Percentiles rank a stretch among this genome's conserved stretches.
Conservation (phyloP, 2,888 invertebrate genomes). For the Plebejus argus region DNA sequence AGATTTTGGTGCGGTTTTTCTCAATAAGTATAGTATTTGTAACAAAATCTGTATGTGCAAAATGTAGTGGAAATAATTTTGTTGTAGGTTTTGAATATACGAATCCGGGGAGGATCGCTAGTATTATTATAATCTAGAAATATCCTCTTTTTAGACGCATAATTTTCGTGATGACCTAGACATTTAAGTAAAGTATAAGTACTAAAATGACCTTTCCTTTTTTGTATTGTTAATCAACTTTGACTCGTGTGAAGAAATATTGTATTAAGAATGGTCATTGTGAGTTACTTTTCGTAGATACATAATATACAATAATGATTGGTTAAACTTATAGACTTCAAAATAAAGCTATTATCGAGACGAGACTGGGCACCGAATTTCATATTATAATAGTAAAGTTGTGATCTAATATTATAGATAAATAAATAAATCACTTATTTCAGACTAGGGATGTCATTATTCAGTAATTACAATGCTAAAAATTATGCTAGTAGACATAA, state of each 20-base stretch:
- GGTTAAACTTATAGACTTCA: background rate
- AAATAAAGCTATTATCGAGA: background rate
- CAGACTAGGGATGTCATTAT: background rate
- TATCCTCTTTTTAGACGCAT: background rate
- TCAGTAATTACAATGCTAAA: background rate
- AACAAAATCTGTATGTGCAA: no score
- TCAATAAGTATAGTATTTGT: no score
- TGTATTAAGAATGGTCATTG: constrained; percentile 5
- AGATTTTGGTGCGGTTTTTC: no score
- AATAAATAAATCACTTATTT: no score
- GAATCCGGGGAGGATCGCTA: background rate
- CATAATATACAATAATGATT: background rate
- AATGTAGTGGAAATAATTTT: no score
- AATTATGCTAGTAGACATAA: no score
- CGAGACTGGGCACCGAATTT: background rate
- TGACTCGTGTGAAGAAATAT: constrained; percentile 12
- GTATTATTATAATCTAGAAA: background rate
- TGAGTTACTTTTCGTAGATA: background rate
- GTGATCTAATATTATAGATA: no score
- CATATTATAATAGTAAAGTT: background rate
- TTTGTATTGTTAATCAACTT: constrained; percentile 20
- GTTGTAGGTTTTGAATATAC: background rate
- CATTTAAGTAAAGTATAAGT: constrained; percentile 7
- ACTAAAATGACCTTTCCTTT: constrained; percentile 13
- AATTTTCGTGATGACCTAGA: constrained; percentile 19